Evolutionary conservation across 2,113 vertebrate genomes (phyloP).

Genomic region (Colaptes auratus): DNA sequence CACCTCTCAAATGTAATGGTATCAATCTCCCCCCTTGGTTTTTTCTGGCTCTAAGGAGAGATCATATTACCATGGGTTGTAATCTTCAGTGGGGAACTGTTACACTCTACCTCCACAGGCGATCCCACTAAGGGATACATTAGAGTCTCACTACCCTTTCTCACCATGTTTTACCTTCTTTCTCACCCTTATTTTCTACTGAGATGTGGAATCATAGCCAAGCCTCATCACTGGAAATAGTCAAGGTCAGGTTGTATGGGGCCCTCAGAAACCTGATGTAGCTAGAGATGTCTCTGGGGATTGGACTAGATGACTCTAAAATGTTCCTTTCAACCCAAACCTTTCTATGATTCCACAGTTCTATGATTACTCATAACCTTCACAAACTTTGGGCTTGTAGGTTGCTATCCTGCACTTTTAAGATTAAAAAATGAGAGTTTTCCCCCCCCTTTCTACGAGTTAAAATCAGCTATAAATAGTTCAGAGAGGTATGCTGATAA

Average conservation of each 20-base stretch:
- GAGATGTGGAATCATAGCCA: fast-evolving
- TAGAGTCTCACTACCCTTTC: neutral
- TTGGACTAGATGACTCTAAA: too few relatives aligned
- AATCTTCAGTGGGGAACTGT: neutral
- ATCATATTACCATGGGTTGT: neutral
- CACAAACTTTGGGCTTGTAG: neutral
- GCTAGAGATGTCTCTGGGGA: too few relatives aligned
- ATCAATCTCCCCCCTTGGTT: neutral
- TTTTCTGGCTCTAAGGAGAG: neutral
- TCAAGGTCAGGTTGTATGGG: too few relatives aligned
- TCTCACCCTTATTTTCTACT: neutral
- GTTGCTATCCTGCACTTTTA: neutral
- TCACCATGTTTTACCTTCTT: neutral
- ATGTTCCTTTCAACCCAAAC: too few relatives aligned
- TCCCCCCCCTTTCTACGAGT: fast-evolving
- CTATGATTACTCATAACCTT: neutral
- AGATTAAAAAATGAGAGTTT: neutral
- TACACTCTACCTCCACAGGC: neutral
- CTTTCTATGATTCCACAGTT: too few relatives aligned
- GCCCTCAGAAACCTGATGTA: too few relatives aligned
- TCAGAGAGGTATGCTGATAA: neutral
- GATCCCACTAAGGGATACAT: neutral
- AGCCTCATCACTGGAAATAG: too few relatives aligned
- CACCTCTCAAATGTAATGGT: neutral
- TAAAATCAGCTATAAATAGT: neutral